Evolutionary conservation across 2,888 invertebrate species (phyloP), one percentile per base, ranked within the genome.

Genomic region (Platycnemis pennipes): DNA sequence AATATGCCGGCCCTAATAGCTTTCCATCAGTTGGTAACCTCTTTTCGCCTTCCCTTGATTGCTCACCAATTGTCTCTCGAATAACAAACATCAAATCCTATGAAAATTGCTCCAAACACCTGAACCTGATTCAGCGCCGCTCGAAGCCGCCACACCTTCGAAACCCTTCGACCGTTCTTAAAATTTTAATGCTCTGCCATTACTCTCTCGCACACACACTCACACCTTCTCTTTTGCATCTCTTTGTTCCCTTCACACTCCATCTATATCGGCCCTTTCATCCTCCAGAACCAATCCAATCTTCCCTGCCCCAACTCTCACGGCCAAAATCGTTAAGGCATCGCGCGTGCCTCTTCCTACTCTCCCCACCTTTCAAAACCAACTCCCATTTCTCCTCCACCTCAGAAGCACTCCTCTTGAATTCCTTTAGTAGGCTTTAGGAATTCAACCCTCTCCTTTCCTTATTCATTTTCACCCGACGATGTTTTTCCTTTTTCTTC

Each of bases 171-270:
- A 45, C 44, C 26, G 44, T 19, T 45, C 44, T 45, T 44, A 87
- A 26, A 45, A 45, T 26, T 87, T 45, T 45, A 42, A 42, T 44
- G 26, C 11, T 26, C 45, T 19, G 26, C 44, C 87, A 42, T 87
- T 87, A 26, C 5, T 87, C 87, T 69, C 31, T 31, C 3, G 3
- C 69, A 19, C 56, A 5, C 22, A 16, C 56, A 16, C 56, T 19
- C 56, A 3, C 56, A 16, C 11, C n/a, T 7, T 45, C 45, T 87
- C 45, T 37, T 87, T 87, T 42, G 87, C 87, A 87, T 45, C 87
- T 22, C 87, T 87, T 87, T 87, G 87, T 87, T 45, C 87, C 87
- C 13, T 87, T 45, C 45, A 45, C 44, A 22, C 87, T 87, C 87
- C 87, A 87, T 87, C 44, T n/a, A 44, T 26, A 45, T 87, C 45